Base-by-base conservation (phyloP, 2,797 vertebrate genomes). In the Cirrhinus mrigala region DNA sequence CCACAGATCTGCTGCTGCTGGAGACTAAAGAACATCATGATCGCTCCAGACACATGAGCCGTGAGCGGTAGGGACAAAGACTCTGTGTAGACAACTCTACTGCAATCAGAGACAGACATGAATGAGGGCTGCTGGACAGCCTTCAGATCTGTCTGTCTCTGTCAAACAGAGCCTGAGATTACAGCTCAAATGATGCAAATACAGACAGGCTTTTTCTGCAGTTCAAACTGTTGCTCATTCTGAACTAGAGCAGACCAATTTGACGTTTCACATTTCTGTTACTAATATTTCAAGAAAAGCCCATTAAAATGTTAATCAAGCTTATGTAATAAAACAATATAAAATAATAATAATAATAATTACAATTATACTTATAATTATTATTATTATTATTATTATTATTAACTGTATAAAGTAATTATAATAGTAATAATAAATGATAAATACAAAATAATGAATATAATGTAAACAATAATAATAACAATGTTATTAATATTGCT, bases 171-270 rank as follows among this genome's bases (percentile, higher is more conserved):
- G 15, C n/a, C 68, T 58, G 15, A 58, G 27, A 81, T 20, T 48
- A 64, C 58, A 64, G 58, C 58, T 79, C 40, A 79, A 29, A 48
- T 71, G 15, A 58, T 81, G 80, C 68, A 82, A 56, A 71, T 58
- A 24, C n/a, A 46, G n/a, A 54, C 11, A 18, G 33, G 44, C n/a
- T 71, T 20, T 20, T 70, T 33, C 22, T 54, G 14, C 37, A 18
- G 48, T 24, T 33, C 40, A 40, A 64, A 1, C 40, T 4, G n/a
- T 20, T 62, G n/a, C 56, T 18, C 44, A 37, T 27, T 33, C 29
- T 58, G 52, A 77, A 40, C 20, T n/a, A n/a, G 12, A 33, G 20
- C 7, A n/a, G 52, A 6, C 15, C 11, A 14, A 14, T 46, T 46
- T 7, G 6, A n/a, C 15, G 14, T 37, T 20, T 10, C 33, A 58